Evolutionary conservation across 2,797 vertebrate genomes (phyloP).

Genomic region (Syncerus caffer): DNA sequence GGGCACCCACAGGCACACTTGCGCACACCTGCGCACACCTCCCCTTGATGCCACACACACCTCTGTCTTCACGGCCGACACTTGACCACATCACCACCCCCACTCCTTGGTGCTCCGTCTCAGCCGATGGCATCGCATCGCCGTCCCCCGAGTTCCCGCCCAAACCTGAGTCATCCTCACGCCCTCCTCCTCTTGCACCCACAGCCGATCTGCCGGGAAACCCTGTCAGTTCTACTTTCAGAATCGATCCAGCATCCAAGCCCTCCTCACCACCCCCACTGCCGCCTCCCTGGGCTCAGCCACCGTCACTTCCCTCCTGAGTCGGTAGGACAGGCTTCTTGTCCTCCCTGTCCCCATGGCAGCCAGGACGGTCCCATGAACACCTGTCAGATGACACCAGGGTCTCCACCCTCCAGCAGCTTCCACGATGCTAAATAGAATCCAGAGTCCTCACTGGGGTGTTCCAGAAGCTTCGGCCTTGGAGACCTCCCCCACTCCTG

Average conservation of each 20-base stretch:
- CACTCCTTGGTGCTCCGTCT: neutral
- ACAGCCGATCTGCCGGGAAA: constrained; percentile 39
- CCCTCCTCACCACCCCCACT: constrained; percentile 17
- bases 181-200: constrained; percentile 29
- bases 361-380: neutral
- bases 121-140: neutral
- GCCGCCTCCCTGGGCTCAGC: neutral
- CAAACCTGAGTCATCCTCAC: constrained; percentile 26
- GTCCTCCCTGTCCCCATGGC: neutral
- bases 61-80: fast-evolving
- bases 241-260: neutral
- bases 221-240: neutral
- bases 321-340: neutral
- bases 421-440: neutral
- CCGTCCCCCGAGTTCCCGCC: neutral
- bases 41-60: neutral
- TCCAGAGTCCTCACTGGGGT: neutral
- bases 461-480: fast-evolving
- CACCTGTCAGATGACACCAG: neutral
- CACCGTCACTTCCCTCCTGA: neutral
- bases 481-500: neutral
- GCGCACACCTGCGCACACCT: neutral
- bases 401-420: neutral
- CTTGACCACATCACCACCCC: neutral
- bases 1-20: too few species aligned